These are phyloP conservation scores for Eriocheir sinensis DNA, from an alignment of 1,140 invertebrate genomes.

Conservation along the genomic window DNA sequence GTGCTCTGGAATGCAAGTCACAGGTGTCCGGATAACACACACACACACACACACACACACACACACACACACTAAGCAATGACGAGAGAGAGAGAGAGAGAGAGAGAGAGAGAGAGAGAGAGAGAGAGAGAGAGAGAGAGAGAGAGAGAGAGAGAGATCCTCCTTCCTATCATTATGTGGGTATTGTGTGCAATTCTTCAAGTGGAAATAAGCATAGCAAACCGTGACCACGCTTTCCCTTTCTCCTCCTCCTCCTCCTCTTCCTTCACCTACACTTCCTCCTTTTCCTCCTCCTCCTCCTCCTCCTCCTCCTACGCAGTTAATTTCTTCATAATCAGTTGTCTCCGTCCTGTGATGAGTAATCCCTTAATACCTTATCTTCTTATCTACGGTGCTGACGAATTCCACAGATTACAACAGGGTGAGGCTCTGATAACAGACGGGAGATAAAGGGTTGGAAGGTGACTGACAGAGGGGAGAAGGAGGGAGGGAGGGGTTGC, in stretches of 20 bases:
- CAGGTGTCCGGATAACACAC: neutral
- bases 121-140: conserved; percentile 55
- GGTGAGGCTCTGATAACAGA: too few species aligned
- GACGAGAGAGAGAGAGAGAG: conserved; percentile 49
- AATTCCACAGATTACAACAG: too few species aligned
- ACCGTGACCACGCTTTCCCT: neutral
- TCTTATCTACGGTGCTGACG: too few species aligned
- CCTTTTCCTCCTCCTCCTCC: too few species aligned
- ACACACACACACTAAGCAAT: neutral
- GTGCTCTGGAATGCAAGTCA: neutral
- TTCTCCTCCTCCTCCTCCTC: too few species aligned
- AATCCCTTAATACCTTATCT: neutral
- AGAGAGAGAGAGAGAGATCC: conserved; percentile 36
- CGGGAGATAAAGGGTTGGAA: too few species aligned
- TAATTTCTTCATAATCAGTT: neutral
- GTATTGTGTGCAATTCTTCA: neutral
- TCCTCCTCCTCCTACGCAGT: too few species aligned
- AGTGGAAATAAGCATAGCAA: neutral
- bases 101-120: conserved; percentile 59
- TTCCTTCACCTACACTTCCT: neutral
- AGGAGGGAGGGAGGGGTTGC: neutral
- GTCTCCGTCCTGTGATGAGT: neutral
- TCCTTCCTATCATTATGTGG: neutral
- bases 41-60: neutral
- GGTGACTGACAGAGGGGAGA: too few species aligned